Evolutionary conservation across 2,888 invertebrate genomes (phyloP).

Genomic region (Lampropteryx suffumata): DNA sequence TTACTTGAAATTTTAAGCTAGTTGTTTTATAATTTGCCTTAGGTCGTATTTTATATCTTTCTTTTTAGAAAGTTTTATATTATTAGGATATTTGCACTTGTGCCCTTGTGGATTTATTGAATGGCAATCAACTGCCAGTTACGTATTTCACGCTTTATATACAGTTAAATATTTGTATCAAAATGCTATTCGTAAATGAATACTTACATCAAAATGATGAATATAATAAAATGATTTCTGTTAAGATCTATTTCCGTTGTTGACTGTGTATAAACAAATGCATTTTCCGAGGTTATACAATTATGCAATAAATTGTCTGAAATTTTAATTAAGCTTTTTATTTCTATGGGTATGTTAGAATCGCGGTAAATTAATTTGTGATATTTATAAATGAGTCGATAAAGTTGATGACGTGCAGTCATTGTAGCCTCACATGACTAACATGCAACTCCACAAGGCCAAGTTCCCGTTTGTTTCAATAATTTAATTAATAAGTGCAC

Average conservation of each 20-base stretch:
- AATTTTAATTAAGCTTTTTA: constrained; percentile 70
- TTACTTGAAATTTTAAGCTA: constrained; percentile 76
- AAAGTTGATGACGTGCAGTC: constrained; percentile 81
- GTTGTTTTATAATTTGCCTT: constrained; percentile 78
- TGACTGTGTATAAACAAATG: constrained; percentile 77
- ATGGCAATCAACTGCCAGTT: constrained; percentile 61
- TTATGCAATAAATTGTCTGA: constrained; percentile 79
- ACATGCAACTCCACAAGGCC: constrained; percentile 82
- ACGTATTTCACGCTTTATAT: constrained; percentile 78
- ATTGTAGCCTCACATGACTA: constrained; percentile 80
- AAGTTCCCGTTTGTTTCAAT: constrained; percentile 78
- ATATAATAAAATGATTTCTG: constrained; percentile 63
- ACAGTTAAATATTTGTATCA: constrained; percentile 57
- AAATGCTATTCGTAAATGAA: constrained; percentile 69
- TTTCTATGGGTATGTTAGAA: constrained; percentile 54
- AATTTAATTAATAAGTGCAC: constrained; percentile 77
- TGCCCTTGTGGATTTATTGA: constrained; percentile 80
- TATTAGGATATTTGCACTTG: constrained; percentile 78
- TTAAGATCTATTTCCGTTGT: constrained; percentile 77
- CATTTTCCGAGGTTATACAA: constrained; percentile 77
- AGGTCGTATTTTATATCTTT: constrained; percentile 76
- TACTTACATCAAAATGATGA: too few relatives aligned
- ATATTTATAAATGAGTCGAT: constrained; percentile 52
- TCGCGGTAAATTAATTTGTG: constrained; percentile 48
- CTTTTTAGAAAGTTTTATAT: constrained; percentile 77